Base-by-base conservation (phyloP, 2,797 vertebrate species). In the Scleropages formosus region DNA sequence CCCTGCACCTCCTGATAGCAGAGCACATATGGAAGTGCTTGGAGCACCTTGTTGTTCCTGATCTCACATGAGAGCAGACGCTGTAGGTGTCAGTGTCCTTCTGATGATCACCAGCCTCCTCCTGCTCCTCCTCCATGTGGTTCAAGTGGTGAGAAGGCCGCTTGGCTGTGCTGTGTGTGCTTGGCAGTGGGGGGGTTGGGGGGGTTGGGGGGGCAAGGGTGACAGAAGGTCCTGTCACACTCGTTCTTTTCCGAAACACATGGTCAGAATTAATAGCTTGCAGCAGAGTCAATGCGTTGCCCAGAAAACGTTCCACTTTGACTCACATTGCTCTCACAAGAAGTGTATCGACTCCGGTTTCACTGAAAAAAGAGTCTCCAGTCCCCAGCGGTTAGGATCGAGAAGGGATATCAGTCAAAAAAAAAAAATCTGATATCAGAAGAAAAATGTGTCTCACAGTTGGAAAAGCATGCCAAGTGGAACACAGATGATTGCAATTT, bases 401-500 rank as follows among this genome's bases (percentile, higher is more conserved):
- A 80, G 84, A 87, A 77, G 46, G 76, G 67, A 76, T 80, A 81
- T 82, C 83, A 85, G 80, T 83, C 75, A 82, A 87, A 88, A 81
- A 75, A 74, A 75, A 82, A 74, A 79, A 79, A 75, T 65, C 77
- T 77, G 78, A 86, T 88, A 88, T 86, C 84, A 85, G 80, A 87
- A 80, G 73, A 84, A 83, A 87, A 84, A 85, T 85, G 80, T 84
- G 77, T 88, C 83, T 89, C 78, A 49, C 80, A 77, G 84, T 75
- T 79, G 13, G 69, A 75, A 78, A 82, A 81, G 77, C 83, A 82
- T 85, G 86, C 82, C 84, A 82, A 86, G 81, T 77, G 80, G 90
- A 82, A 86, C 82, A 83, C 89, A 90, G 86, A 91, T 93, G 88
- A 92, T 88, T 88, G 87, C 85, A 90, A 90, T 92, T 90, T 91